Conservation (phyloP, 2,888 invertebrate species). For the Tribolium freemani region DNA sequence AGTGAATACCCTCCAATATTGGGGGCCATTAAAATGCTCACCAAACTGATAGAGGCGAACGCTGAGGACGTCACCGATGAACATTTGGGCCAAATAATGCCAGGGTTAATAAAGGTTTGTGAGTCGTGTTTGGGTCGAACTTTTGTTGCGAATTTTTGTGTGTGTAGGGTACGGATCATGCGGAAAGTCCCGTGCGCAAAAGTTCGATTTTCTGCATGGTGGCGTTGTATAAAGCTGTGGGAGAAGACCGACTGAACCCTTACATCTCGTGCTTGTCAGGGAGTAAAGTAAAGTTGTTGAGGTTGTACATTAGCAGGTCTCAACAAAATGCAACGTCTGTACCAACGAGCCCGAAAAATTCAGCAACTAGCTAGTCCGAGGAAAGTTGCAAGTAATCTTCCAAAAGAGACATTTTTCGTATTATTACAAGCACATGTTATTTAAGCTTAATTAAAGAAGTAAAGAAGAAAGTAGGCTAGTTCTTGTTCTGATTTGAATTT, state of each 20-base stretch:
- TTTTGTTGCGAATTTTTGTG: slow-evolving; percentile 20
- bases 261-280: slow-evolving; percentile 86
- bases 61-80: slow-evolving; percentile 80
- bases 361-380: slow-evolving; percentile 50
- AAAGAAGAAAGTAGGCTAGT: slow-evolving; percentile 4
- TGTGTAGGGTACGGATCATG: slow-evolving; percentile 88
- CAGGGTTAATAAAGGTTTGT: slow-evolving; percentile 86
- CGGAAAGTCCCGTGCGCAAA: slow-evolving; percentile 93
- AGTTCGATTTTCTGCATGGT: slow-evolving; percentile 98
- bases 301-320: slow-evolving; percentile 81
- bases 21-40: slow-evolving; percentile 93
- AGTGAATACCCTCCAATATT: slow-evolving; percentile 89
- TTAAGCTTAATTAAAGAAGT: slow-evolving; percentile 27
- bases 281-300: slow-evolving; percentile 90
- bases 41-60: slow-evolving; percentile 85
- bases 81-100: slow-evolving; percentile 85
- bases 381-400: slow-evolving; percentile 16
- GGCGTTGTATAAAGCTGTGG: slow-evolving; percentile 89
- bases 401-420: slow-evolving; percentile 21
- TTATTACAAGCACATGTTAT: slow-evolving; percentile 12
- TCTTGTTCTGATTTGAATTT: slow-evolving; percentile 3
- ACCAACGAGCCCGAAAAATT: slow-evolving; percentile 67
- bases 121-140: background rate
- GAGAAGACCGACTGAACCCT: slow-evolving; percentile 87
- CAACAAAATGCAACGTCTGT: slow-evolving; percentile 67